These are phyloP conservation scores for Pitta sordida DNA, from an alignment of 2,113 vertebrate genomes.

Conservation along the genomic window DNA sequence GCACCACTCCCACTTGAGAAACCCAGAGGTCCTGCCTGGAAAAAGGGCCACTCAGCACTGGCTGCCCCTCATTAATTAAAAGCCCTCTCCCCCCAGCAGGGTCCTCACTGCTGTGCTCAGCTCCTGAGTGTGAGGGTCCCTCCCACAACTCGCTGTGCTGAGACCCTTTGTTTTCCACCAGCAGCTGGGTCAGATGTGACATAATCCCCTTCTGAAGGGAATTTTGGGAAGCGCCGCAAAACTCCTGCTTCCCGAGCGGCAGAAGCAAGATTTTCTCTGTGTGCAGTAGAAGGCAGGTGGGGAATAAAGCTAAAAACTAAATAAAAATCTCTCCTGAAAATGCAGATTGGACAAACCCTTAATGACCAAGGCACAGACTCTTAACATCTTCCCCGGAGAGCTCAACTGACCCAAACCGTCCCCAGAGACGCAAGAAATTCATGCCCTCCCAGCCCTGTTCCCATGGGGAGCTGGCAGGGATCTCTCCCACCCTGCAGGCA, in stretches of 20 bases:
- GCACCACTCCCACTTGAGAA: neutral
- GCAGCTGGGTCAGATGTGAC: neutral
- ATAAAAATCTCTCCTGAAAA: neutral
- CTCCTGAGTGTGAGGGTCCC: neutral
- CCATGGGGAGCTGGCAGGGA: neutral
- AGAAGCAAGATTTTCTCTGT: neutral
- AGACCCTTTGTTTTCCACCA: neutral
- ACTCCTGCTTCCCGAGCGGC: neutral
- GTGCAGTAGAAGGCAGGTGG: neutral
- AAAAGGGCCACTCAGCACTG: neutral
- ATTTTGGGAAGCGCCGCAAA: neutral
- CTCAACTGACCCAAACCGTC: neutral
- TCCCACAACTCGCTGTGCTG: neutral
- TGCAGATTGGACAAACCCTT: neutral
- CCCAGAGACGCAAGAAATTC: neutral
- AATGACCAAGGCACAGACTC: rapidly evolving
- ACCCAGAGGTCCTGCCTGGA: neutral
- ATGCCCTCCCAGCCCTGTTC: neutral
- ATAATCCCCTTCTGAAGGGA: neutral
- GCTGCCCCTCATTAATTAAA: neutral
- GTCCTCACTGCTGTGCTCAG: rapidly evolving
- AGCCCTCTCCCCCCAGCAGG: neutral
- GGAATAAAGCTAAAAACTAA: neutral
- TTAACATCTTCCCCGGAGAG: neutral
- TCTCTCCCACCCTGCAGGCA: neutral